Conservation (phyloP, 37 sponge, comb jelly and placozoan species). For the Lycopodina hypogea region DNA sequence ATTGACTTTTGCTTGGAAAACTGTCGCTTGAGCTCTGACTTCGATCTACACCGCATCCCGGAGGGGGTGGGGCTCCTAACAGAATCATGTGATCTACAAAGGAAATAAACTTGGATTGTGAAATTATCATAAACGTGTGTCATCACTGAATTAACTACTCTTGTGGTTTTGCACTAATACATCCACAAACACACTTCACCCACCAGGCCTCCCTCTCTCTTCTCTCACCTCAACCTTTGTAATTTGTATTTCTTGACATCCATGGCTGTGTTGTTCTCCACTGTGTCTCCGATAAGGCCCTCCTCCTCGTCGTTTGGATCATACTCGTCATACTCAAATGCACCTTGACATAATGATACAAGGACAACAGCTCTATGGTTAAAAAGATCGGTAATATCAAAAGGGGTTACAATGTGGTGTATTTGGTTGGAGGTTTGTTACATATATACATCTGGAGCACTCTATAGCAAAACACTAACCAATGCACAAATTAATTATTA, state of each 20-base stretch:
- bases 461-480: background rate
- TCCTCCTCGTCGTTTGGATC: constrained; percentile 10
- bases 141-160: no score
- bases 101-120: no score
- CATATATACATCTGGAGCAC: background rate
- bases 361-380: no score
- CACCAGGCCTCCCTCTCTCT: no score
- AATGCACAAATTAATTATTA: no score
- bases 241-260: background rate
- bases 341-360: no score
- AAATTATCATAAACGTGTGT: no score
- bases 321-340: constrained; percentile 21
- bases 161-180: no score
- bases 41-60: background rate
- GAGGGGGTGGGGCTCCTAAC: background rate
- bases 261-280: background rate
- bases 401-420: background rate
- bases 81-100: constrained; percentile 2
- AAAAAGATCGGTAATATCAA: background rate
- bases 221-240: background rate
- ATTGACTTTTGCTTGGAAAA: constrained; percentile 39
- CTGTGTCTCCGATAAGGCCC: background rate
- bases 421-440: background rate
- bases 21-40: constrained; percentile 39
- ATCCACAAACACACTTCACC: no score